A percentile compares a stretch with the other conserved stretches of the same genome.
Conservation (phyloP, 2,113 vertebrate genomes). For the Caretta caretta region DNA sequence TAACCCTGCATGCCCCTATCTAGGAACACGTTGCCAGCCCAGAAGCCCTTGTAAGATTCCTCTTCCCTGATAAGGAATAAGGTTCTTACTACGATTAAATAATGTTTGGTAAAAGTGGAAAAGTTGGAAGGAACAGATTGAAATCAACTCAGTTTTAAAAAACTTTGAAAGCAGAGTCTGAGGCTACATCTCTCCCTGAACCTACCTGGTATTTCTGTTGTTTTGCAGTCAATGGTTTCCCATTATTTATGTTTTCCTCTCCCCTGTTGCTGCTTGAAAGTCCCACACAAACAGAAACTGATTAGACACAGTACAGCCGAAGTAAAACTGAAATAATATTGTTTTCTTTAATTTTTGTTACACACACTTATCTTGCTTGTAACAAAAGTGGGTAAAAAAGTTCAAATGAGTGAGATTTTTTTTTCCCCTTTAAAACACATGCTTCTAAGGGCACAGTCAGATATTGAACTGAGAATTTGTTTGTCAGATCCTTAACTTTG, state of each 20-base stretch:
- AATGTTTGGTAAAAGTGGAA: background rate
- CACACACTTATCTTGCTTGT: background rate
- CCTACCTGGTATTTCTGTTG: background rate
- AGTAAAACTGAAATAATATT: background rate
- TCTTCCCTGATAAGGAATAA: background rate
- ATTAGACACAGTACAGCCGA: background rate
- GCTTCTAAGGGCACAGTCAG: background rate
- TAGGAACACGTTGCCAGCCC: background rate
- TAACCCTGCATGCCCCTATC: background rate
- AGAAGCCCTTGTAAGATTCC: background rate
- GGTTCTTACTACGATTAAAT: background rate
- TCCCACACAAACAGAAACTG: background rate
- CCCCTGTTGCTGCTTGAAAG: background rate
- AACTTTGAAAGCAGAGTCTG: background rate
- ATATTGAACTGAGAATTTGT: background rate
- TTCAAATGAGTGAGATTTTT: background rate
- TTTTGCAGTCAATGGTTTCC: background rate
- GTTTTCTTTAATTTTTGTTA: background rate
- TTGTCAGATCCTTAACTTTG: background rate
- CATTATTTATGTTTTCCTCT: background rate
- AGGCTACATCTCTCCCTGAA: background rate
- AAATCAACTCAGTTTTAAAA: background rate
- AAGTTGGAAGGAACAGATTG: background rate
- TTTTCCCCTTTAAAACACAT: background rate
- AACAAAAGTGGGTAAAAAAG: background rate